Evolutionary conservation across 2,113 vertebrate species (phyloP).

Genomic region (Bothrops jararaca): DNA sequence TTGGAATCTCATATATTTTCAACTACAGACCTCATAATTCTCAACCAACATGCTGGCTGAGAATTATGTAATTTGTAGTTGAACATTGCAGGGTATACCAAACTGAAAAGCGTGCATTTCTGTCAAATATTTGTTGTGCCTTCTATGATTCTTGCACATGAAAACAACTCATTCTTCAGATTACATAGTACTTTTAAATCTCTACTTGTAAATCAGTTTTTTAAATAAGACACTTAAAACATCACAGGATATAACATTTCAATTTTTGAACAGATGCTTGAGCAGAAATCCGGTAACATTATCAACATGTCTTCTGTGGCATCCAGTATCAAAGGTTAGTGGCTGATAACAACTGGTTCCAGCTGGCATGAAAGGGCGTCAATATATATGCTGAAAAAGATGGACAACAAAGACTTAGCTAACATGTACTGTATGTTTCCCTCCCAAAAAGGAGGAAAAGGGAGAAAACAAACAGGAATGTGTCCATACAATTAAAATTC

Average conservation of each 20-base stretch:
- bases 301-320: constrained; percentile 97
- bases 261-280: constrained; percentile 83
- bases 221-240: not conserved
- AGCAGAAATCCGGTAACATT: constrained; percentile 87
- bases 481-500: not conserved
- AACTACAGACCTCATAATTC: not conserved
- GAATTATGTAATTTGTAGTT: not conserved
- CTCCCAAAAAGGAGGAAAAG: not conserved
- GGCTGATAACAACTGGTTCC: not conserved
- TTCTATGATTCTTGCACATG: not conserved
- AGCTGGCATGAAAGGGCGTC: not conserved
- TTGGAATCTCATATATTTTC: not conserved
- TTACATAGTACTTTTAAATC: not conserved
- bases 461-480: not conserved
- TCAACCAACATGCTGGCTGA: not conserved
- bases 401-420: not conserved
- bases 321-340: constrained; percentile 91
- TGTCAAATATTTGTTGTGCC: not conserved
- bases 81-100: not conserved
- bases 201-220: not conserved
- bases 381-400: not conserved
- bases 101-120: not conserved
- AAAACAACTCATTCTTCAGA: not conserved
- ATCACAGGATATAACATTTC: not conserved
- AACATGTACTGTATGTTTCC: not conserved